Evolutionary conservation across 2,888 invertebrate genomes (phyloP), one percentile per base, ranked within the genome.

Genomic region (Metacarcinus magister): DNA sequence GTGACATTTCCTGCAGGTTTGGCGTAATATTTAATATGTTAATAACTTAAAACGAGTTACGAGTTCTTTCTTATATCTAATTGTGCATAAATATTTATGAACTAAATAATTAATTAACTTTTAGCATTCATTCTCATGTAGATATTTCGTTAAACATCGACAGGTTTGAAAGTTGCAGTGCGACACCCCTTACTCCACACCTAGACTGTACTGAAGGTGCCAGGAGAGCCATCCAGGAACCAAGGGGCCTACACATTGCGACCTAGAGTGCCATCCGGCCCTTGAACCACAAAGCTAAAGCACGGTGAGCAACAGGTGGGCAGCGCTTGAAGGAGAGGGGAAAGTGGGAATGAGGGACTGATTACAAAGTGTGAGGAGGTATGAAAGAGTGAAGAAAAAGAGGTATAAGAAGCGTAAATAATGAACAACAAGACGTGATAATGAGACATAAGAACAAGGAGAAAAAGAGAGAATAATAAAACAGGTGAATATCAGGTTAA

Each of bases 281-380:
- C 82, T 82, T 82, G 82, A 82, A 32, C 28, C 82, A 82, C 82
- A 82, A 82, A 82, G 82, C 82, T 82, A 82, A 82, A 82, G 82
- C 82, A 82, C 82, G 32, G 13, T 7, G 82, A 28, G 82, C 82
- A 82, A 82, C 82, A 82, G 82, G 82, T 82, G 82, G 32, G 32
- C 82, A 32, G 32, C 82, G 82, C 28, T 7, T 82, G 82, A 32
- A 82, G 82, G 82, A 82, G 82, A 32, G 28, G 13, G 82, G 13
- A 54, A 67, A 67, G 82, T 82, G 82, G 82, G 82, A 82, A 82
- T 82, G 82, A 82, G 82, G 82, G 82, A 82, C 82, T 82, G 82
- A 82, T 82, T 82, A 82, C 82, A 82, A 82, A 32, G 82, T 82
- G 82, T 82, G 82, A 82, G 82, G 32, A 82, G 32, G 82, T 8